These are phyloP conservation scores for Lophius piscatorius DNA, from an alignment of 2,113 vertebrate species.

Conservation along the genomic window DNA sequence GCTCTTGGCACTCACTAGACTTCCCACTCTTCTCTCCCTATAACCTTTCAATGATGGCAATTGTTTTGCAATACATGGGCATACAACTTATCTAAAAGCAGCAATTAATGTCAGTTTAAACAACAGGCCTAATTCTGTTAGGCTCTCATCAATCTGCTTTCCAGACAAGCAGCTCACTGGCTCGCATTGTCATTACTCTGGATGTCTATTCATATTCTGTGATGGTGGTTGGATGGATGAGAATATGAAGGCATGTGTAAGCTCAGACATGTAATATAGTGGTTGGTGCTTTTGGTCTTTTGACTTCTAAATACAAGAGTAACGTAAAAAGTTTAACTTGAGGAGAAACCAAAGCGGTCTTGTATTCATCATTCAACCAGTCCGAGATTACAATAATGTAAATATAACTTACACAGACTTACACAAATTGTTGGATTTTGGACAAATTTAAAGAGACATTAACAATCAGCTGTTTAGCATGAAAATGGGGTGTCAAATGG, in stretches of 20 bases:
- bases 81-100: slow-evolving; percentile 61
- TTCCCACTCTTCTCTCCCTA: slow-evolving; percentile 41
- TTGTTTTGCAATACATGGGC: slow-evolving; percentile 64
- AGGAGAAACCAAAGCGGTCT: too few species aligned
- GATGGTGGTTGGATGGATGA: slow-evolving; percentile 11
- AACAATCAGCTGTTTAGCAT: too few species aligned
- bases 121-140: slow-evolving; percentile 57
- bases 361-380: too few species aligned
- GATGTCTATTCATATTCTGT: slow-evolving; percentile 19
- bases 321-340: not conserved
- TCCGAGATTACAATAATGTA: too few species aligned
- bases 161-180: slow-evolving; percentile 22
- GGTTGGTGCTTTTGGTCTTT: not conserved
- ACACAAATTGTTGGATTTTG: too few species aligned
- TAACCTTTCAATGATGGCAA: slow-evolving; percentile 48
- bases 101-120: slow-evolving; percentile 72
- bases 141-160: slow-evolving; percentile 63
- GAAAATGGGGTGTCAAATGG: too few species aligned
- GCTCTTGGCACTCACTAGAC: slow-evolving; percentile 22
- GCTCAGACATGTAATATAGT: slow-evolving; percentile 2
- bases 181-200: slow-evolving; percentile 53
- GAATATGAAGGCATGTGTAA: slow-evolving; percentile 16
- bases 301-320: not conserved
- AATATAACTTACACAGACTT: too few species aligned
- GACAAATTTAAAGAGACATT: too few species aligned